These are phyloP conservation scores for Cebuella pygmaea DNA, from an alignment of 2,797 vertebrate genomes.

Conservation along the genomic window DNA sequence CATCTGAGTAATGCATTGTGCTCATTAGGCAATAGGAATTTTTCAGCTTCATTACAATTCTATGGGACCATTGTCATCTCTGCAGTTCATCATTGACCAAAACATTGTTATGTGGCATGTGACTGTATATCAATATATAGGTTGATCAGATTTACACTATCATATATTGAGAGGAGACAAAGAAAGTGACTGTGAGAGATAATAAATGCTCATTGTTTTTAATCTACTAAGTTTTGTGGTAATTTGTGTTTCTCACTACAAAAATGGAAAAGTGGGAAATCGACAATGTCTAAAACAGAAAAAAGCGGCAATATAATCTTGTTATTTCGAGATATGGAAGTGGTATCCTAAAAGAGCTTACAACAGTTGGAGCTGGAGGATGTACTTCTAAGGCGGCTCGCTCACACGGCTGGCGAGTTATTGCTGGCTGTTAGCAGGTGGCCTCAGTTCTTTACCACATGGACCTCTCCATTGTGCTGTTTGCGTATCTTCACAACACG, in stretches of 20 bases:
- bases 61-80: neutral
- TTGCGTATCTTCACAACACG: neutral
- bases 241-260: neutral
- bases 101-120: neutral
- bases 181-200: neutral
- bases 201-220: neutral
- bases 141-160: neutral
- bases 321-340: neutral
- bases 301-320: neutral
- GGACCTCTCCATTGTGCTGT: neutral
- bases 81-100: neutral
- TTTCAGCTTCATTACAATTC: neutral
- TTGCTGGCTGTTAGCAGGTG: neutral
- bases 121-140: neutral
- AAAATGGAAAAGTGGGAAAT: conserved; percentile 40
- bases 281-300: neutral
- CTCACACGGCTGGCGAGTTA: neutral
- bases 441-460: neutral
- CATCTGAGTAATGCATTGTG: neutral
- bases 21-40: neutral
- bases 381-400: neutral
- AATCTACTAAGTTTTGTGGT: neutral
- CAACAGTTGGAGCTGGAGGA: neutral
- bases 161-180: neutral
- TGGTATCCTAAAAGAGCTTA: neutral